Percentiles rank a stretch among this genome's conserved stretches.
Conservation (phyloP, 2,797 vertebrate genomes). For the Lepilemur septentrionalis region DNA sequence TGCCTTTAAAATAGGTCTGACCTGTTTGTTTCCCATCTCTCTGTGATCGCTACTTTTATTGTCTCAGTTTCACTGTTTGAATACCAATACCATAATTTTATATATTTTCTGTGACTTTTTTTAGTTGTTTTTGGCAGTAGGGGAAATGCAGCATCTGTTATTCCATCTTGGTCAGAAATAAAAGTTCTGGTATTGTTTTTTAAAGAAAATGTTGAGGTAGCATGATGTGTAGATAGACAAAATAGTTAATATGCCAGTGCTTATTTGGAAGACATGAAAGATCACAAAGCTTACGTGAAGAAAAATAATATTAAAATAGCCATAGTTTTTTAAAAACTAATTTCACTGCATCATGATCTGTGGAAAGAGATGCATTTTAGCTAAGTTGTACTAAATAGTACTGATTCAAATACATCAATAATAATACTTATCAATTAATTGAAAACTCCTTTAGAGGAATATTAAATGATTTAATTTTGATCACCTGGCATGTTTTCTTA, state of each 20-base stretch:
- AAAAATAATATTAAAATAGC: slow-evolving; percentile 23
- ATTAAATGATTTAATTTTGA: slow-evolving; percentile 17
- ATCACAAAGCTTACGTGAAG: not conserved
- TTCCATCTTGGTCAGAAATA: not conserved
- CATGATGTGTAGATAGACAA: not conserved
- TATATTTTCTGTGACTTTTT: not conserved
- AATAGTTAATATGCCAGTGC: not conserved
- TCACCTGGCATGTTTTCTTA: not conserved
- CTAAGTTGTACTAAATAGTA: not conserved
- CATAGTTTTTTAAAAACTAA: not conserved
- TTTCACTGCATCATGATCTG: not conserved
- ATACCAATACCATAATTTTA: not conserved
- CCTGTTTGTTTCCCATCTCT: not conserved
- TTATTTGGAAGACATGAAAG: slow-evolving; percentile 32
- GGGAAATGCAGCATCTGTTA: not conserved
- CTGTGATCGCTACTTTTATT: not conserved
- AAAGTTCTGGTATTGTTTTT: not conserved
- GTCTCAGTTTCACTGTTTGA: not conserved
- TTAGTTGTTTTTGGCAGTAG: not conserved
- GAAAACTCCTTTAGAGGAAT: not conserved
- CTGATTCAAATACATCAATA: not conserved
- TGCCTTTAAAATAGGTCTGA: not conserved
- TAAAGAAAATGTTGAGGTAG: not conserved
- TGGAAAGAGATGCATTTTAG: slow-evolving; percentile 6
- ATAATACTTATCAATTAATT: not conserved